These are phyloP conservation scores for Grapholita molesta DNA, from an alignment of 1,140 invertebrate genomes.

Conservation along the genomic window DNA sequence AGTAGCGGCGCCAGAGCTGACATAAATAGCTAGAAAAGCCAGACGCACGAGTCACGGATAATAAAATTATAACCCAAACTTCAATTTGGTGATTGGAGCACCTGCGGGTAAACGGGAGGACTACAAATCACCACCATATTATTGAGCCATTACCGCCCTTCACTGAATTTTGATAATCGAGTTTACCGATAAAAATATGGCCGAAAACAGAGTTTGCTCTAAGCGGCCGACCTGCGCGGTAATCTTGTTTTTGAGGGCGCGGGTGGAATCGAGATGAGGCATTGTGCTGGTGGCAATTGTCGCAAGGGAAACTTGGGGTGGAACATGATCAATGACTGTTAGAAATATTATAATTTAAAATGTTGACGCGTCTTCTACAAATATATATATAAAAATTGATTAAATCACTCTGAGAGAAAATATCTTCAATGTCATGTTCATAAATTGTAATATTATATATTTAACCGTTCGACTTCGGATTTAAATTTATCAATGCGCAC, in stretches of 20 bases:
- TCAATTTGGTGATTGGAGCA: constrained; percentile 14
- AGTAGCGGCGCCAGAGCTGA: neutral
- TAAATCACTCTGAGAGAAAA: too few relatives aligned
- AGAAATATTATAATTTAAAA: neutral
- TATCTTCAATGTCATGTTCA: too few relatives aligned
- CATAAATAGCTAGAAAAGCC: constrained; percentile 4
- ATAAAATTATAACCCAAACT: constrained; percentile 15
- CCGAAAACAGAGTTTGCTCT: constrained; percentile 1
- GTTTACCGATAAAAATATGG: constrained; percentile 41
- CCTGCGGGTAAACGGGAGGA: neutral
- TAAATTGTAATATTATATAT: too few relatives aligned
- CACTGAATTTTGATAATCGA: constrained; percentile 46
- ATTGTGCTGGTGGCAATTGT: neutral
- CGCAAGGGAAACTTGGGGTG: neutral
- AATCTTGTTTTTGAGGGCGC: neutral
- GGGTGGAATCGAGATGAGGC: neutral
- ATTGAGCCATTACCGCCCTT: constrained; percentile 34
- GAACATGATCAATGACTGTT: neutral
- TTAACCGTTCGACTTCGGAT: too few relatives aligned
- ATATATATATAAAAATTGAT: too few relatives aligned
- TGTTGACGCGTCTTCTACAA: too few relatives aligned
- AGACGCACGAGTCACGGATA: constrained; percentile 12
- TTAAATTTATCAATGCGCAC: neutral
- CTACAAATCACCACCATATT: constrained; percentile 33
- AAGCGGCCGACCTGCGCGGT: constrained; percentile 29